phyloP scores from a whole-genome alignment of 2,888 invertebrate species.

The Norana najaformis region DNA sequence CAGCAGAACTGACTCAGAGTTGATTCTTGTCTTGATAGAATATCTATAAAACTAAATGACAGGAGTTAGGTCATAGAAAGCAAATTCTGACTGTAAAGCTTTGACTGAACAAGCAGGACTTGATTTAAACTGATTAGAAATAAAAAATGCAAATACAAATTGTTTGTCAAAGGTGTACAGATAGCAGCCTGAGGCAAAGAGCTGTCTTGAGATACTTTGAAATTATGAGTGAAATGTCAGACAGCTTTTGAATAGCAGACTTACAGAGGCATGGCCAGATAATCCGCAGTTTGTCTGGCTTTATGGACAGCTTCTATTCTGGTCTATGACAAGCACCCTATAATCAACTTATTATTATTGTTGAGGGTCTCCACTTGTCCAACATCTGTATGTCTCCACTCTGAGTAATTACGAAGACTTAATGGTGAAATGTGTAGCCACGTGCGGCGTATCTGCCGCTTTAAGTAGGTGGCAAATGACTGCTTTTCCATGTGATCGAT shows the following conservation, averaged over 20 bases:
- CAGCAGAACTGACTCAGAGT: too few species aligned
- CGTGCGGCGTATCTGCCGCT: background rate
- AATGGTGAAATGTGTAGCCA: background rate
- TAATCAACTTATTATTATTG: background rate
- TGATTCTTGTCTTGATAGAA: too few species aligned
- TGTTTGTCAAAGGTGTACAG: too few species aligned
- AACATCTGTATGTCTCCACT: background rate
- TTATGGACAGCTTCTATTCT: background rate
- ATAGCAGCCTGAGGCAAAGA: too few species aligned
- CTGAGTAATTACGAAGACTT: background rate
- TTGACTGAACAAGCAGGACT: too few species aligned
- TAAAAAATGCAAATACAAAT: too few species aligned
- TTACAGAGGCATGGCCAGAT: background rate
- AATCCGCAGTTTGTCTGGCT: background rate
- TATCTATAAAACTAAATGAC: too few species aligned
- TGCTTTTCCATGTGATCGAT: background rate
- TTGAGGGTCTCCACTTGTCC: background rate
- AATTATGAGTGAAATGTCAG: background rate
- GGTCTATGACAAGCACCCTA: constrained; percentile 5
- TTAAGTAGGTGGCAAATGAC: background rate
- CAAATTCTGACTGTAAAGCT: too few species aligned
- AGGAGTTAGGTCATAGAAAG: too few species aligned
- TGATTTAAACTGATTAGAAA: too few species aligned
- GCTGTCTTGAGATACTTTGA: background rate
- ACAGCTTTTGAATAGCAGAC: background rate